Evolutionary conservation across 1,140 invertebrate species (phyloP), one percentile per base, ranked within the genome.

Genomic region (Musca vetustissima): DNA sequence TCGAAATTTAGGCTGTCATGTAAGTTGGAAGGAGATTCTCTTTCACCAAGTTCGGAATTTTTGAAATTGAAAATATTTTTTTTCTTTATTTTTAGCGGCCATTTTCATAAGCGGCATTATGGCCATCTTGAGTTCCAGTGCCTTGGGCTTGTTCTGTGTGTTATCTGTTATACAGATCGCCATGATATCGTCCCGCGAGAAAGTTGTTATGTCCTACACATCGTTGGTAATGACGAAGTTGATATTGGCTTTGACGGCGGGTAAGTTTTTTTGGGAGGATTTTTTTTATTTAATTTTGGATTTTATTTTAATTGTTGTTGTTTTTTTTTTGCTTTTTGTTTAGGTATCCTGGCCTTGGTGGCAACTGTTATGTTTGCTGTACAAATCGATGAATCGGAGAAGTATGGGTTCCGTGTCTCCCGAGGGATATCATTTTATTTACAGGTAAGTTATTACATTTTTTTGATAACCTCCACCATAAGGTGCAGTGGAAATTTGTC

Each of bases 401-500:
- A 87, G 70, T 85, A 84, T 69, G 91, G 91, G 68, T 93, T 92
- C 77, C 85, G 88, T 73, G 85, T 94, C 70, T 87, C 86, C 25
- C 86, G 92, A 77, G 91, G 91, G 73, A 89, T 92, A 78, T 92
- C 90, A 68, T 94, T 95, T 83, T 94, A 94, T 80, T 88, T 94
- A 81, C 92, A 93, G 88, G 92, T 93, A 85, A 86, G 59, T 70
- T 28, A 28, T n/a, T n/a, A n/a, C n/a, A n/a, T n/a, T n/a, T n/a
- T n/a, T n/a, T n/a, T n/a, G n/a, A n/a, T n/a, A n/a, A n/a, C n/a
- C n/a, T n/a, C n/a, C n/a, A n/a, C n/a, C n/a, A n/a, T n/a, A n/a
- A n/a, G n/a, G n/a, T n/a, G n/a, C n/a, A n/a, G n/a, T n/a, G n/a
- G n/a, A n/a, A n/a, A n/a, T n/a, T n/a, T n/a, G n/a, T n/a, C n/a